Evolutionary conservation across 1,140 invertebrate species (phyloP), one percentile per base, ranked within the genome.

Genomic region (Zaprionus gabonicus): DNA sequence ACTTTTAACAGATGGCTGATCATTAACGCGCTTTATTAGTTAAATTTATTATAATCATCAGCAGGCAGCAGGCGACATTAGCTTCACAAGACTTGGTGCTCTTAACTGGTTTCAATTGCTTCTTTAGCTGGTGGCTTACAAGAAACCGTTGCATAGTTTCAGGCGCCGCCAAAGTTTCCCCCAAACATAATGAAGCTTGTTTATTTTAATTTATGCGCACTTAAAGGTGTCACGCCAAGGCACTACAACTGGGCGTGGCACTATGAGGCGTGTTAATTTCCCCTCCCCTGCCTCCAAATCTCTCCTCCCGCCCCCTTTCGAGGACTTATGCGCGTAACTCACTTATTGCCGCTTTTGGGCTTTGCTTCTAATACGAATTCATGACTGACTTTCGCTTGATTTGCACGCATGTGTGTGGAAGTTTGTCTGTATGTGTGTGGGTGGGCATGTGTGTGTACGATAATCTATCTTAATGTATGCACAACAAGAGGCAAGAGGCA

Each of bases 391-490:
- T 80, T 82, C 76, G 82, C 81, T 82, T 82, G 80, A 67, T 81
- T 55, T 69, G 31, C n/a, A 41, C 49, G 63, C 62, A 34, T 44
- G 66, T 38, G 63, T 67, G 36, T 55, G 38, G 38, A 5, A 15
- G 56, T 81, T 10, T 10, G 31, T 34, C 2, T 34, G 67, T 63
- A 53, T 41, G 53, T 69, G 31, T 41, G 63, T 41, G n/a, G n/a
- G 44, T 36, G 58, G 55, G 62, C 64, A 51, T 71, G 70, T 64
- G 64, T 68, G 58, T 79, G 59, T 73, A 49, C 17, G 65, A 78
- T 87, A 87, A 87, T 88, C 84, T 87, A 88, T 88, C 84, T 88
- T 87, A 87, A 88, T 87, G 80, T 84, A 88, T 90, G 85, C 85
- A 87, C 20, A 65, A 20, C 23, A 28, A 28, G 25, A 25, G 49